Base-by-base conservation (phyloP, 2,113 vertebrate genomes). In the Hipposideros armiger region DNA sequence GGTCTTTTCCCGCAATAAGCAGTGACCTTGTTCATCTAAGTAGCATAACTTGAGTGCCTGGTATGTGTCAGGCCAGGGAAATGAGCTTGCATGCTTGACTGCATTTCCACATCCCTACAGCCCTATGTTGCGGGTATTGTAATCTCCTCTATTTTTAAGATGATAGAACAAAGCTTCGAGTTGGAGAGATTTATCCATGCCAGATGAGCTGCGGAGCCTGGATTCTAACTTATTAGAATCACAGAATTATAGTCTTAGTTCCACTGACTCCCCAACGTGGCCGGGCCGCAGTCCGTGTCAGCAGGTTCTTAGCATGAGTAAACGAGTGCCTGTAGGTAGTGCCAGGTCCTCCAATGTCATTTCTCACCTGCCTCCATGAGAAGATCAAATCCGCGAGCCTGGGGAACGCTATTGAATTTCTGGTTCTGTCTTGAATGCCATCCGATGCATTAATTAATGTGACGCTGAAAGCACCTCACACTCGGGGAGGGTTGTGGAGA, bases 371-470 rank as follows among this genome's bases (percentile, higher is more conserved):
- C 78, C 62, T 77, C 47, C 54, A 14, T 19, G 7, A 22, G 80
- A 64, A 66, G 74, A 42, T 67, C 60, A 26, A 36, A 26, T 4
- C 36, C 17, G 0, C 0, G 4, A 66, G 64, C 64, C 69, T 58
- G 28, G 45, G 85, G 50, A 30, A 15, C 32, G 20, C 47, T 72
- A 3, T 9, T 81, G 56, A 32, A 40, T 94, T 84, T 97, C 87
- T 77, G 84, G 50, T 69, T 90, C 84, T 11, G 3, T 85, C 78
- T 58, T 73, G n/a, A 60, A 90, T 72, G 47, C 74, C 42, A 30
- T 62, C 11, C 0, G 3, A 20, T 76, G 54, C 52, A 52, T 89
- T 92, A 64, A 85, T 92, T 82, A 85, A 17, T 3, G 30, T 82
- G 56, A 24, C 70, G 56, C 11, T 24, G 56, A 19, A 47, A 32